Conservation (phyloP, 2,888 invertebrate species). For the Acheta domesticus region DNA sequence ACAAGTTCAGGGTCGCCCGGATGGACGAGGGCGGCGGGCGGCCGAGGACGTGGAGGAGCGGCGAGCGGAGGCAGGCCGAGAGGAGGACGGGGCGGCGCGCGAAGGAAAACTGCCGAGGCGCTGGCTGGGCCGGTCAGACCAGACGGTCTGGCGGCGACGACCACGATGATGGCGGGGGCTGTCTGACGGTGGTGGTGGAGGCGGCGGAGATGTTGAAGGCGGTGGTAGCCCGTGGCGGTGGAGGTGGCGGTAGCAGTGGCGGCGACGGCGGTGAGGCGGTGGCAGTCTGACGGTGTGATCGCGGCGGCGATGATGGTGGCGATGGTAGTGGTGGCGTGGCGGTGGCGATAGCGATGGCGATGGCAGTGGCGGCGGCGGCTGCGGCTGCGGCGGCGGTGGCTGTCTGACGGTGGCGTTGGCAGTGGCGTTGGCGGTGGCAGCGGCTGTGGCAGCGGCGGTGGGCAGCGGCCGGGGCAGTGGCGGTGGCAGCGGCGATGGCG, state of each 20-base stretch:
- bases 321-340: background rate
- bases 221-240: background rate
- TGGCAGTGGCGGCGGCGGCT: background rate
- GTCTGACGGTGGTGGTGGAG: background rate
- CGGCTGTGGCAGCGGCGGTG: background rate
- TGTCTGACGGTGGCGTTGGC: background rate
- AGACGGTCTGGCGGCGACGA: background rate
- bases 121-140: background rate
- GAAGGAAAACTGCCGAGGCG: background rate
- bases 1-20: slow-evolving; percentile 11
- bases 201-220: background rate
- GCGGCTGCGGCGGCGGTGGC: background rate
- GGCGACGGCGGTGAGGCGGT: background rate
- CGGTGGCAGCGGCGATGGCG: background rate
- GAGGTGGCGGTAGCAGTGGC: background rate
- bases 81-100: background rate
- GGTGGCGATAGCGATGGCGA: background rate
- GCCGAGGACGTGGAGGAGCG: background rate
- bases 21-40: background rate
- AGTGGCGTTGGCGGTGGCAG: background rate
- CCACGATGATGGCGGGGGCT: background rate
- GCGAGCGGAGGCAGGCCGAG: background rate
- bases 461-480: background rate
- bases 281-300: too few species aligned
- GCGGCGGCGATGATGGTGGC: background rate